Conservation (phyloP, 2,113 vertebrate genomes). For the Seriola rivoliana region DNA sequence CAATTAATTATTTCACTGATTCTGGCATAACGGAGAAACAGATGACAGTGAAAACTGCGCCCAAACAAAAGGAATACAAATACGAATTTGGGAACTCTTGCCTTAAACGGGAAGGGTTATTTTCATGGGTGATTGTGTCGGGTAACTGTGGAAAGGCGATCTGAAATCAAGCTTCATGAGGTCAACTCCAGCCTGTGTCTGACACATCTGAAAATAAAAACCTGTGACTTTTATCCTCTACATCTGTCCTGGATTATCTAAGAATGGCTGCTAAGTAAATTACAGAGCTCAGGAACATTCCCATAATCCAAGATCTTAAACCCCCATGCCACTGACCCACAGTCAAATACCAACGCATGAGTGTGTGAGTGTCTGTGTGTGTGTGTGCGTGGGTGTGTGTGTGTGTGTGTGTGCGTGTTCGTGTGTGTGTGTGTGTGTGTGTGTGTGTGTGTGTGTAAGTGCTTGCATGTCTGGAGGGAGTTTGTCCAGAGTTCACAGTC, state of each 20-base stretch:
- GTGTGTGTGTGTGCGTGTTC: conserved; percentile 21
- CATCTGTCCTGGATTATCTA: conserved; percentile 72
- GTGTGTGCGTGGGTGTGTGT: conserved; percentile 21
- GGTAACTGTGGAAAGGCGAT: conserved; percentile 12
- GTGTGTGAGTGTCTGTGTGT: conserved; percentile 24
- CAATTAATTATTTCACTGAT: neutral
- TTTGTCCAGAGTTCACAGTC: conserved; percentile 26
- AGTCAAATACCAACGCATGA: conserved; percentile 30
- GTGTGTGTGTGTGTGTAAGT: conserved; percentile 26
- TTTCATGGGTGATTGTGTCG: neutral
- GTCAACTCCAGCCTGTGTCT: conserved; percentile 32
- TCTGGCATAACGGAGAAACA: neutral
- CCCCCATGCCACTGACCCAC: conserved; percentile 55
- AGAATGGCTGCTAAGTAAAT: conserved; percentile 72
- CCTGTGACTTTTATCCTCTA: conserved; percentile 55
- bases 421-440: conserved; percentile 15
- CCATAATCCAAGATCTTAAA: conserved; percentile 65
- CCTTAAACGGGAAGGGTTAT: conserved; percentile 22
- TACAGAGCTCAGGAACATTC: conserved; percentile 65
- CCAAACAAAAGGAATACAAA: neutral
- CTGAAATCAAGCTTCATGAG: conserved; percentile 13
- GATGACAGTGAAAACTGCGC: neutral
- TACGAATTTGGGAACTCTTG: conserved; percentile 2
- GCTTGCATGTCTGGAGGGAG: conserved; percentile 8
- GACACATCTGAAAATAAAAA: conserved; percentile 47